Evolutionary conservation across 1,140 invertebrate genomes (phyloP).

Genomic region (Philaenus spumarius): DNA sequence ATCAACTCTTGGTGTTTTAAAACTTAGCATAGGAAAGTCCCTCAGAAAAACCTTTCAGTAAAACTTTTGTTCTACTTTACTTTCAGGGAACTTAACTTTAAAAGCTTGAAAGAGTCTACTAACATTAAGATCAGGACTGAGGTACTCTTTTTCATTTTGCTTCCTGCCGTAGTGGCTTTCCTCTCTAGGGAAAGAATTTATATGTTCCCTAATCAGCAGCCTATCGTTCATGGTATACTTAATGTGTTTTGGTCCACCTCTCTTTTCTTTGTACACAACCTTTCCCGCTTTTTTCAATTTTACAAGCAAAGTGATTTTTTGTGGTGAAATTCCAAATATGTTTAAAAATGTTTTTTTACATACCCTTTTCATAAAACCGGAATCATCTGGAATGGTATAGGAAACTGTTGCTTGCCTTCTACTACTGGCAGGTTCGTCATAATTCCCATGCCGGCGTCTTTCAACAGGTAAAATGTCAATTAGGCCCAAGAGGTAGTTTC

Average conservation of each 20-base stretch:
- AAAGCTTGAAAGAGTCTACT: neutral
- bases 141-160: slow-evolving; percentile 10
- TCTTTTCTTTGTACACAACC: too few relatives aligned
- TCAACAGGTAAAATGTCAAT: slow-evolving; percentile 11
- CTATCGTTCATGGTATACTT: too few relatives aligned
- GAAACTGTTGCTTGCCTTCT: slow-evolving; percentile 9
- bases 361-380: slow-evolving; percentile 7
- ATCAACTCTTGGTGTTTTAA: slow-evolving; percentile 10
- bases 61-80: neutral
- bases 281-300: too few relatives aligned
- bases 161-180: slow-evolving; percentile 1
- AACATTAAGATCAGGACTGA: slow-evolving; percentile 5
- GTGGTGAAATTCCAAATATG: slow-evolving; percentile 11
- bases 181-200: slow-evolving; percentile 12
- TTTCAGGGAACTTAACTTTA: neutral
- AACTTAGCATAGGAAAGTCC: slow-evolving; percentile 7
- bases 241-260: too few relatives aligned
- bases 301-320: too few relatives aligned
- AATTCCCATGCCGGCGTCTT: slow-evolving; percentile 10
- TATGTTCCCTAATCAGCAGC: too few relatives aligned
- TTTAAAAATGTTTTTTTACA: slow-evolving; percentile 10
- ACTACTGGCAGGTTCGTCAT: slow-evolving; percentile 6
- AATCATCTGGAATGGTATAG: slow-evolving; percentile 11
- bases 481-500: slow-evolving; percentile 11
- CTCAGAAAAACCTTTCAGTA: neutral